Base-by-base conservation (phyloP, 2,797 vertebrate species). In the Rhinichthys osculus region DNA sequence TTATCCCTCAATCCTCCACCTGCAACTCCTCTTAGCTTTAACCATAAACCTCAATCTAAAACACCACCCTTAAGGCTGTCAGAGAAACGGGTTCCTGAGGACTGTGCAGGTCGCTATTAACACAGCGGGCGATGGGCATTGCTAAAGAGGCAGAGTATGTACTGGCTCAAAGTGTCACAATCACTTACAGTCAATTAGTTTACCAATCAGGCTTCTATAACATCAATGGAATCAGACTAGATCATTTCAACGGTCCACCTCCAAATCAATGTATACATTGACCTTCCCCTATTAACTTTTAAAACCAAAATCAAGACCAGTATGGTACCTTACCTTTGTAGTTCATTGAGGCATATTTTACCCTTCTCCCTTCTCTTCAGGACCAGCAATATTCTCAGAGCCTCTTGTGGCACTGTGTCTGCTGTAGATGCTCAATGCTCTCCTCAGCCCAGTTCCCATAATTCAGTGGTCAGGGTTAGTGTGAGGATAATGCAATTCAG, bases 91-190 rank as follows among this genome's bases (percentile, higher is more conserved):
- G 40, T 84, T 81, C 66, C 57, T 27, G n/a, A 73, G 76, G 1
- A 16, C 67, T 88, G 88, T 85, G 73, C 90, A 81, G 87, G 92
- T 93, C 93, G 86, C 88, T 88, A 89, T 73, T 91, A 92, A 92
- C 90, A 69, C 91, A 89, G 89, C 90, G 88, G 87, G 91, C 81
- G 87, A 87, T 89, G 90, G 90, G 90, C 86, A 80, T 91, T 90
- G 86, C 88, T 92, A 70, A 82, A 88, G 67, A 80, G 76, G 44
- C 44, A 77, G 72, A 33, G 27, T 78, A 78, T 62, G 78, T 82
- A 62, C 76, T 70, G 59, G 38, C 70, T 82, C 30, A 76, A 52
- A 3, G n/a, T 84, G 73, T 66, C 23, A 69, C 44, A n/a, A 57
- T 84, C 47, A 84, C 62, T 19, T 77, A 77, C 30, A 78, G 30